phyloP scores from a whole-genome alignment of 2,113 vertebrate genomes.

The Lepus europaeus region DNA sequence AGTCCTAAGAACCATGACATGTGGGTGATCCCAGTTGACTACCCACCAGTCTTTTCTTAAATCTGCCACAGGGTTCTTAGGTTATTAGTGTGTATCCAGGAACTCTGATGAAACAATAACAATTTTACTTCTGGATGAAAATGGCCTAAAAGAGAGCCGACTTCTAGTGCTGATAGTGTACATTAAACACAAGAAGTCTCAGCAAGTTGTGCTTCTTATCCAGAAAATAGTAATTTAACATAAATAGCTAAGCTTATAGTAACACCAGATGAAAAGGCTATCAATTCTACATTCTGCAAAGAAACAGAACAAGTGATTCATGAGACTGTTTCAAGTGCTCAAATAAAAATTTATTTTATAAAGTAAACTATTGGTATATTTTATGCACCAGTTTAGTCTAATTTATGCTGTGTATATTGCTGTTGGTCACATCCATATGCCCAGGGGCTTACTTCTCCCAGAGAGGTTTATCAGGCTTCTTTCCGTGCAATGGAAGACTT shows the following conservation, averaged over 20 bases:
- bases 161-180: conserved; percentile 12
- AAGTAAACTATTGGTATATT: conserved; percentile 44
- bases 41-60: neutral
- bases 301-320: neutral
- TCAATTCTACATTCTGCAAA: neutral
- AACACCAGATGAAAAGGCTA: neutral
- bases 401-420: neutral
- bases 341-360: conserved; percentile 10
- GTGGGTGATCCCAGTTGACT: neutral
- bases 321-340: neutral
- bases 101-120: neutral
- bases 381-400: neutral
- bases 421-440: neutral
- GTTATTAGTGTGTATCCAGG: neutral
- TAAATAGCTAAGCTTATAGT: conserved; percentile 35
- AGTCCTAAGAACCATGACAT: neutral
- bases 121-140: neutral
- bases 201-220: conserved; percentile 19
- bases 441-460: neutral
- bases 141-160: neutral
- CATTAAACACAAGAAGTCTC: neutral
- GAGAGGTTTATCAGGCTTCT: neutral
- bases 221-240: neutral
- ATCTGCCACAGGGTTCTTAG: neutral
- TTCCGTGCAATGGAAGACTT: neutral